phyloP scores from a whole-genome alignment of 37 sponge, comb jelly and placozoan genomes.

The Beroe ovata region DNA sequence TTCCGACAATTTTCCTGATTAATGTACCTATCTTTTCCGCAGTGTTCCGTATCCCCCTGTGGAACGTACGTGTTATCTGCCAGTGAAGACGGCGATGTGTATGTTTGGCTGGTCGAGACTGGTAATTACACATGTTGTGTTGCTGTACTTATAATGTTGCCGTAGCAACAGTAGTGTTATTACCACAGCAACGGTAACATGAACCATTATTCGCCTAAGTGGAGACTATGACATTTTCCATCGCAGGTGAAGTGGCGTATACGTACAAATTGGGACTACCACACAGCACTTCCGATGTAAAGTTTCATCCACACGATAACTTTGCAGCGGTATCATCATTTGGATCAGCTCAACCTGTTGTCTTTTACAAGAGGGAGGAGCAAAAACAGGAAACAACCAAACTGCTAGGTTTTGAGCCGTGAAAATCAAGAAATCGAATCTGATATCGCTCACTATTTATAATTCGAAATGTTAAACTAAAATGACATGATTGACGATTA shows the following conservation, averaged over 20 bases:
- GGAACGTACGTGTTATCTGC: constrained; percentile 43
- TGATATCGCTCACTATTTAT: no score
- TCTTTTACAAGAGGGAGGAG: constrained; percentile 4
- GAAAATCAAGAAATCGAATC: no score
- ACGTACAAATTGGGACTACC: constrained; percentile 39
- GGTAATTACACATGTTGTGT: constrained; percentile 7
- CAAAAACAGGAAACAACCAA: neutral
- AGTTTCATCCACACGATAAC: constrained; percentile 54
- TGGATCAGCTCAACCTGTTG: constrained; percentile 27
- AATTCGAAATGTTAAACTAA: no score
- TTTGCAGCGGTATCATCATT: constrained; percentile 17
- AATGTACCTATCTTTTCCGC: no score
- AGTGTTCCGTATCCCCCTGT: constrained; percentile 61
- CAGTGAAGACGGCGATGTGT: constrained; percentile 23
- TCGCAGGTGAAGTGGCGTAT: constrained; percentile 23
- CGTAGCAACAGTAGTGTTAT: no score
- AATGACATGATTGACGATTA: no score
- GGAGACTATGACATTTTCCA: no score
- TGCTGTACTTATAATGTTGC: no score
- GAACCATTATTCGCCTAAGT: no score
- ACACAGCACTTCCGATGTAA: constrained; percentile 53
- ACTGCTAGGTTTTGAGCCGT: neutral
- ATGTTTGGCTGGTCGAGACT: constrained; percentile 48
- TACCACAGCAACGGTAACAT: no score
- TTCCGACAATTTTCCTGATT: no score